A percentile compares a stretch with the other conserved stretches of the same genome.
Conservation (phyloP, 2,113 vertebrate genomes). For the Seriola aureovittata region DNA sequence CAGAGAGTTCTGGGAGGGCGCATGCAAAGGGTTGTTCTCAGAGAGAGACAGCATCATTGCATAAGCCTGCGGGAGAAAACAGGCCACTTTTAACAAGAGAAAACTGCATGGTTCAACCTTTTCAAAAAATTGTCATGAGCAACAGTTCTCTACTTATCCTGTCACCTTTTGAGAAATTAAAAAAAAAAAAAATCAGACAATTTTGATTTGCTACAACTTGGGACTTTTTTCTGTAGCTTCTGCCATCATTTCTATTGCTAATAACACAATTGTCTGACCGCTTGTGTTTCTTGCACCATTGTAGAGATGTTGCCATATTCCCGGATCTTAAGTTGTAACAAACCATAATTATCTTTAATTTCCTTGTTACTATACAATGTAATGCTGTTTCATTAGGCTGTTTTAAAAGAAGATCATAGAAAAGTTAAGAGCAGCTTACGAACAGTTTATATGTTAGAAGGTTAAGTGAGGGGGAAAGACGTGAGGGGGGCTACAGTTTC, state of each 20-base stretch:
- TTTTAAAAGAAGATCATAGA: background rate
- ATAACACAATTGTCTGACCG: background rate
- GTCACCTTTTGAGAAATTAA: background rate
- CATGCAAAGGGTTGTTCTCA: constrained; percentile 94
- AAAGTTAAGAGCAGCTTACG: constrained; percentile 7
- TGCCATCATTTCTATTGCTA: background rate
- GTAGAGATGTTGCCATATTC: background rate
- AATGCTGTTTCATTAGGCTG: background rate
- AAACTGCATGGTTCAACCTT: background rate
- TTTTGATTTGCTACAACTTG: background rate
- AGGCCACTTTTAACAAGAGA: constrained; percentile 29
- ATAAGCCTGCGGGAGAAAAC: constrained; percentile 90
- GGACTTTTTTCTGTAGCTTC: background rate
- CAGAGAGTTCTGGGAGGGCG: constrained; percentile 96
- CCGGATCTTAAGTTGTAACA: background rate
- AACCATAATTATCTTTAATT: background rate
- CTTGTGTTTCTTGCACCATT: background rate
- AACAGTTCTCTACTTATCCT: background rate
- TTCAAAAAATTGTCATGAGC: constrained; percentile 2
- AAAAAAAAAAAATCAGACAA: background rate
- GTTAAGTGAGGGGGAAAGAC: constrained; percentile 14
- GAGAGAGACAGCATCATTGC: constrained; percentile 99
- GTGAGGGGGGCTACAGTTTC: background rate
- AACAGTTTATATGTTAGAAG: constrained; percentile 54
- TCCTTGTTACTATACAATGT: background rate